phyloP scores from a whole-genome alignment of 2,797 vertebrate species.

The Fringilla coelebs region DNA sequence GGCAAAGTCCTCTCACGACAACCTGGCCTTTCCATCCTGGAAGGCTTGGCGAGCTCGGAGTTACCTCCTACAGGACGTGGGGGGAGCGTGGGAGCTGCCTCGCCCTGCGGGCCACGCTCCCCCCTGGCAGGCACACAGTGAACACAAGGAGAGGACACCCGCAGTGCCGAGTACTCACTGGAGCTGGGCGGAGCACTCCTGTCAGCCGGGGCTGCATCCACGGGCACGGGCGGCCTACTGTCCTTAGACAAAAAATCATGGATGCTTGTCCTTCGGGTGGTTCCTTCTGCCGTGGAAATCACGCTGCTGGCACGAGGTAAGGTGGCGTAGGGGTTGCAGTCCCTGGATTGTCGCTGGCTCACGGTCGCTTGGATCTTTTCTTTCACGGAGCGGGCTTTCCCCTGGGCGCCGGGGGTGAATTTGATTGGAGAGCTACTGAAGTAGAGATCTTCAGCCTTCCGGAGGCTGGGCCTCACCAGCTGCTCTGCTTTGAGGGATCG shows the following conservation, averaged over 20 bases:
- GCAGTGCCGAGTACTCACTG: slow-evolving; percentile 92
- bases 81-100: background rate
- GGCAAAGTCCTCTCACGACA: slow-evolving; percentile 44
- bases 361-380: slow-evolving; percentile 77
- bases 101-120: slow-evolving; percentile 22
- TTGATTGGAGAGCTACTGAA: slow-evolving; percentile 81
- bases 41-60: slow-evolving; percentile 30
- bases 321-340: slow-evolving; percentile 80
- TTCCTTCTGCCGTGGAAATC: slow-evolving; percentile 96
- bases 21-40: slow-evolving; percentile 43
- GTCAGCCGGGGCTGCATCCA: slow-evolving; percentile 81
- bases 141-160: slow-evolving; percentile 76
- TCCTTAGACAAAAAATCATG: slow-evolving; percentile 97
- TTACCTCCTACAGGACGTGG: background rate
- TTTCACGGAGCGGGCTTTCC: slow-evolving; percentile 80
- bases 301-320: slow-evolving; percentile 97
- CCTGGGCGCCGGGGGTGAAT: slow-evolving; percentile 74
- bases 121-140: slow-evolving; percentile 78
- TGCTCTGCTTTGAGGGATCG: slow-evolving; percentile 71
- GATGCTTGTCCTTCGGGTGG: slow-evolving; percentile 93
- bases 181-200: slow-evolving; percentile 76
- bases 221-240: slow-evolving; percentile 85
- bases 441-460: slow-evolving; percentile 85
- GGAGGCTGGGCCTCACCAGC: slow-evolving; percentile 75
- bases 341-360: slow-evolving; percentile 78